Percentiles rank a stretch among this genome's conserved stretches.
phyloP scores from a whole-genome alignment of 2,113 vertebrate species.

The Catagonus wagneri region DNA sequence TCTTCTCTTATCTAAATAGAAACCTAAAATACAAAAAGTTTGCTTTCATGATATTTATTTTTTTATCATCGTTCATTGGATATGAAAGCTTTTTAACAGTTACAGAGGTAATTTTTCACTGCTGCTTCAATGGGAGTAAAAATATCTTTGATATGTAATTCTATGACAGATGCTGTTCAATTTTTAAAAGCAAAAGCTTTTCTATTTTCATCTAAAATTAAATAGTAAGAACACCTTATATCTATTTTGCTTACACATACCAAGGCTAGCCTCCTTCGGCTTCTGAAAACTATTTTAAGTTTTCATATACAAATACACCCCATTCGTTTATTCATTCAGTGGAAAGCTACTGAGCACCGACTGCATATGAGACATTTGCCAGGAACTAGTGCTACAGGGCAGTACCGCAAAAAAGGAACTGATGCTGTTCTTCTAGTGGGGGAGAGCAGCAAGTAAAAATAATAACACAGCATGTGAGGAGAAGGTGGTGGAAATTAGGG shows the following conservation, averaged over 20 bases:
- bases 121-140: background rate
- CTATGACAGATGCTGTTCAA: background rate
- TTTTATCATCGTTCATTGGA: background rate
- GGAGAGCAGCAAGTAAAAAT: background rate
- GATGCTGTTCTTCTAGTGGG: accelerated
- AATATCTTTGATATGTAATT: background rate
- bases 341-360: background rate
- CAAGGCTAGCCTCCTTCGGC: background rate
- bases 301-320: background rate
- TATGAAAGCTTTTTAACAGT: background rate
- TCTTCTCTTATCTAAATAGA: background rate
- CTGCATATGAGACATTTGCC: background rate
- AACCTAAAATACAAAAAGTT: slow-evolving; percentile 19
- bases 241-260: background rate
- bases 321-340: background rate
- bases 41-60: background rate
- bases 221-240: background rate
- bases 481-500: background rate
- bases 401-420: background rate
- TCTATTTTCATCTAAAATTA: slow-evolving; percentile 6
- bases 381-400: background rate
- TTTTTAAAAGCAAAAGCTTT: slow-evolving; percentile 2
- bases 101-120: background rate
- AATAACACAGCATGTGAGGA: background rate
- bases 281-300: background rate